Percentiles rank a stretch among this genome's conserved stretches.
These are phyloP conservation scores for Luperina nickerlii DNA, from an alignment of 2,888 invertebrate genomes.

Conservation along the genomic window DNA sequence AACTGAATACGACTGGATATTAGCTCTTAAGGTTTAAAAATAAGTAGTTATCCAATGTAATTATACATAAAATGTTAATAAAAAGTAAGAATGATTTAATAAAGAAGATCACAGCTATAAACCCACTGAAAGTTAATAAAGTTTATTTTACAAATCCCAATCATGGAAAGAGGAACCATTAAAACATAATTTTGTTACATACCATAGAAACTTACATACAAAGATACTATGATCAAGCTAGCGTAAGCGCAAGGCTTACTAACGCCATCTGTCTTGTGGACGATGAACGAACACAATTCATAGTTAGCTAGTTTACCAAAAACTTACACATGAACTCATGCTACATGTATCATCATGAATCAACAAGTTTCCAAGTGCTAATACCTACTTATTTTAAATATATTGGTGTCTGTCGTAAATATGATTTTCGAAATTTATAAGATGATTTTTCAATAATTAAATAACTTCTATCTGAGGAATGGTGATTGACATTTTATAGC, in stretches of 20 bases:
- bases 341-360: background rate
- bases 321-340: background rate
- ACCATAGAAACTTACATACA: background rate
- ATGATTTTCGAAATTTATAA: background rate
- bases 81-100: slow-evolving; percentile 38
- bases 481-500: too few species aligned
- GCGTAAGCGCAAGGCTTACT: slow-evolving; percentile 2
- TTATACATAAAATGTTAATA: slow-evolving; percentile 20
- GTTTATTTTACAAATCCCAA: background rate
- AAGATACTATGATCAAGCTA: background rate
- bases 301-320: background rate
- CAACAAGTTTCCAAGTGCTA: background rate
- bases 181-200: background rate
- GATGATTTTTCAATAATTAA: background rate
- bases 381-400: too few species aligned
- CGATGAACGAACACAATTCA: background rate
- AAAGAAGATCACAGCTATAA: slow-evolving; percentile 56
- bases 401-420: background rate
- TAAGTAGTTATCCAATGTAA: slow-evolving; percentile 46
- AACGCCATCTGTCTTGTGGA: slow-evolving; percentile 44
- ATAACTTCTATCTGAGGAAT: too few species aligned
- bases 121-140: background rate
- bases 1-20: slow-evolving; percentile 18
- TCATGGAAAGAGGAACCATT: background rate
- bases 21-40: slow-evolving; percentile 18